Evolutionary conservation across 2,113 vertebrate genomes (phyloP).

Genomic region (Poeciliopsis occidentalis): DNA sequence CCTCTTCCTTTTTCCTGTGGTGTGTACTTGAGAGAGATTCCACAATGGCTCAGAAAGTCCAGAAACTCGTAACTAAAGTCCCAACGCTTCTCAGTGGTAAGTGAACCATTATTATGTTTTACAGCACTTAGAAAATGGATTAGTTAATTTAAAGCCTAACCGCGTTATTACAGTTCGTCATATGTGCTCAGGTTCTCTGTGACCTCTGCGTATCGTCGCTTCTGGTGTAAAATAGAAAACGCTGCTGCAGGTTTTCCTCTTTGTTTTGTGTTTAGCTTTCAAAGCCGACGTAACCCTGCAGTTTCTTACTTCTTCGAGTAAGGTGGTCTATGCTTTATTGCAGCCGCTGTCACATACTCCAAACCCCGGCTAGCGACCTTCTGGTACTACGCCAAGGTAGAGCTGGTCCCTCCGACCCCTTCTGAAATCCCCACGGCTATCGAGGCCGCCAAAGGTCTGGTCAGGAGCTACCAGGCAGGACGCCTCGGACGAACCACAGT

Average conservation of each 20-base stretch:
- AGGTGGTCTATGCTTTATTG: neutral
- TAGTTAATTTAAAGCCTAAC: neutral
- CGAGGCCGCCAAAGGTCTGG: constrained; percentile 78
- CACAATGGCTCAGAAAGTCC: constrained; percentile 82
- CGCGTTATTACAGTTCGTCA: neutral
- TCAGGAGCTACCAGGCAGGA: constrained; percentile 81
- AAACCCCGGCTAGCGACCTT: constrained; percentile 89
- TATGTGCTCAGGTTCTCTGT: neutral
- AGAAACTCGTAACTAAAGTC: constrained; percentile 79
- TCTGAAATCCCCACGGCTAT: constrained; percentile 88
- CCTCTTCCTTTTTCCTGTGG: neutral
- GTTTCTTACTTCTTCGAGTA: neutral
- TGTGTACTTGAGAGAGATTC: no score
- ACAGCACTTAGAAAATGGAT: neutral
- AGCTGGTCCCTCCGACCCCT: constrained; percentile 88
- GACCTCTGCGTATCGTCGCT: neutral
- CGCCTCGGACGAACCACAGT: constrained; percentile 86
- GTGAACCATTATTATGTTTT: constrained; percentile 20
- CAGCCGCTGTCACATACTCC: constrained; percentile 87
- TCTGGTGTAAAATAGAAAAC: neutral
- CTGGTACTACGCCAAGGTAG: constrained; percentile 90
- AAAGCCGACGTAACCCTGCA: neutral
- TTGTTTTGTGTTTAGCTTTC: neutral
- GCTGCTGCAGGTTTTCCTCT: neutral
- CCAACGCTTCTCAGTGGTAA: constrained; percentile 84